Percentiles rank a stretch among this genome's conserved stretches.
Evolutionary conservation across 2,888 invertebrate species (phyloP).

Genomic region (Andrena haemorrhoa): DNA sequence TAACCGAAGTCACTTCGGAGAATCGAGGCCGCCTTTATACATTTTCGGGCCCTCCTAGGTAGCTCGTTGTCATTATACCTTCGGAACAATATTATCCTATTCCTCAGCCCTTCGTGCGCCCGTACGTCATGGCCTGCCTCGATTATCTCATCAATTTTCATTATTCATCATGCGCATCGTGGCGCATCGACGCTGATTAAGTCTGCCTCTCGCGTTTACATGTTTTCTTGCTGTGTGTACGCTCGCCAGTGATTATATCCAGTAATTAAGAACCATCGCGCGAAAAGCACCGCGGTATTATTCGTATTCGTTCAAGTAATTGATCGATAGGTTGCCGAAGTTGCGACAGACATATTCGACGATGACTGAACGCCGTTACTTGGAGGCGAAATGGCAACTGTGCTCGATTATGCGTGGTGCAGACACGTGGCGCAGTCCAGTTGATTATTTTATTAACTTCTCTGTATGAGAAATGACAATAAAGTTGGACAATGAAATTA

Average conservation of each 20-base stretch:
- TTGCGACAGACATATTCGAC: slow-evolving; percentile 69
- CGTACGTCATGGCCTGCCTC: slow-evolving; percentile 52
- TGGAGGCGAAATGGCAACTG: slow-evolving; percentile 46
- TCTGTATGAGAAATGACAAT: not conserved
- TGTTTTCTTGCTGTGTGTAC: slow-evolving; percentile 76
- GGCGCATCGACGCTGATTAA: slow-evolving; percentile 77
- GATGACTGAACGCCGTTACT: slow-evolving; percentile 73
- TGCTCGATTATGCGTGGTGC: slow-evolving; percentile 5
- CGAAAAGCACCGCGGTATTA: slow-evolving; percentile 56
- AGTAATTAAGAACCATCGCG: slow-evolving; percentile 78
- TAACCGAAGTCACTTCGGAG: slow-evolving; percentile 50
- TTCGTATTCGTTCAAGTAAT: slow-evolving; percentile 74
- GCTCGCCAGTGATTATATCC: slow-evolving; percentile 71
- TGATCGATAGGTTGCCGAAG: slow-evolving; percentile 79
- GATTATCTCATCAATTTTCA: slow-evolving; percentile 84
- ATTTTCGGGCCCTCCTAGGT: slow-evolving; percentile 47
- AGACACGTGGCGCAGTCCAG: slow-evolving; percentile 12
- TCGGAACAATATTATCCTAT: slow-evolving; percentile 74
- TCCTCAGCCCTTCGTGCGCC: slow-evolving; percentile 56
- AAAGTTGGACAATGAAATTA: not conserved
- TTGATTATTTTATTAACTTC: not conserved
- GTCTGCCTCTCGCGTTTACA: slow-evolving; percentile 69
- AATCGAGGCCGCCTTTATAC: slow-evolving; percentile 52
- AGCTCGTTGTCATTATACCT: slow-evolving; percentile 62
- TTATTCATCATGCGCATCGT: slow-evolving; percentile 77